These are phyloP conservation scores for Lypha dubia DNA, from an alignment of 2,888 invertebrate species.

Conservation along the genomic window DNA sequence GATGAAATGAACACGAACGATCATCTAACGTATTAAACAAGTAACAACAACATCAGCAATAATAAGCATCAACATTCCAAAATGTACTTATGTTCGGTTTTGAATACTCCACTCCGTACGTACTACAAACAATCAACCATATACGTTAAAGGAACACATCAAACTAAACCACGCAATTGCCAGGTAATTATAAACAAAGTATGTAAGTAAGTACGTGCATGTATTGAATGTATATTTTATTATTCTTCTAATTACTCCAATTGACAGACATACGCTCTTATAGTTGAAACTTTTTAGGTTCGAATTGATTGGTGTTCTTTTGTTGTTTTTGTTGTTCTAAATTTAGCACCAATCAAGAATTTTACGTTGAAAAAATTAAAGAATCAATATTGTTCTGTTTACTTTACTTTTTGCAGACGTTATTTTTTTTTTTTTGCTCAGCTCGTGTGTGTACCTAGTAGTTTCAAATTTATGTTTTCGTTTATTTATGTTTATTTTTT, in stretches of 20 bases:
- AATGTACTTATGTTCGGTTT: conserved; percentile 28
- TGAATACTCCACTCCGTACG: too few relatives aligned
- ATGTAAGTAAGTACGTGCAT: conserved; percentile 36
- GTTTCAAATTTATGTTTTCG: conserved; percentile 48
- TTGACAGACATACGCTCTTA: conserved; percentile 10
- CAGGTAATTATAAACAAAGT: conserved; percentile 47
- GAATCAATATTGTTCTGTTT: conserved; percentile 42
- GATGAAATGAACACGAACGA: conserved; percentile 39
- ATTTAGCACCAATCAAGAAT: conserved; percentile 53
- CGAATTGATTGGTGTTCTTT: conserved; percentile 26
- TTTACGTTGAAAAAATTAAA: conserved; percentile 5
- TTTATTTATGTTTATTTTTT: conserved; percentile 31
- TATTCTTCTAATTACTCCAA: conserved; percentile 39
- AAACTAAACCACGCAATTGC: conserved; percentile 57
- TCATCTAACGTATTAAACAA: conserved; percentile 45
- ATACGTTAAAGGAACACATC: neutral
- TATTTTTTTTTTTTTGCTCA: conserved; percentile 50
- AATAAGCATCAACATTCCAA: conserved; percentile 50
- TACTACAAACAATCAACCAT: neutral
- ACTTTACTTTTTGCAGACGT: conserved; percentile 56
- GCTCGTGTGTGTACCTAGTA: conserved; percentile 57
- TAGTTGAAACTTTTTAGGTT: neutral
- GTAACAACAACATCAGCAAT: conserved; percentile 43
- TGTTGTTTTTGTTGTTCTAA: conserved; percentile 52
- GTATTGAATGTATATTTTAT: conserved; percentile 27